Evolutionary conservation across 2,797 vertebrate genomes (phyloP), one percentile per base, ranked within the genome.

Genomic region (Sarcoramphus papa): DNA sequence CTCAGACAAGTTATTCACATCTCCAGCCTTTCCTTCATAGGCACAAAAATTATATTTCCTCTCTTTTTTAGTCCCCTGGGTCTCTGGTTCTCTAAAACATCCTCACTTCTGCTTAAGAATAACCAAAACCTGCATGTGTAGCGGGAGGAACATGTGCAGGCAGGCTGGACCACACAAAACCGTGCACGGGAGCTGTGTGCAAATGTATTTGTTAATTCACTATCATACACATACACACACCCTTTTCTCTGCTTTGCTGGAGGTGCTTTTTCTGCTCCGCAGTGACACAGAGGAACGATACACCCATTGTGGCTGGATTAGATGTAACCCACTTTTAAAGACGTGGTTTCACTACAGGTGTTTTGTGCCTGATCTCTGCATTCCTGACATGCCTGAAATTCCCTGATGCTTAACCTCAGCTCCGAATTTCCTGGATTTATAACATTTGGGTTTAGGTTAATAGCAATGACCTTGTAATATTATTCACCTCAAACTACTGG

Each of bases 321-420:
- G 77, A 30, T 45, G 18, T 14, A 33, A 53, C 23, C 51, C 10
- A 1, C 25, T 68, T 54, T 54, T 12, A 45, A 41, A 80, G 85
- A 14, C 1, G 1, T 7, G 64, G 12, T 70, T 69, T 62, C 40
- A 4, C 76, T 85, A 62, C 94, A 96, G 95, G 95, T 96, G 95
- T 89, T 82, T 30, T 65, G 68, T 70, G 95, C 87, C 75, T 83
- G 87, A 83, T 88, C 76, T 40, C 73, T 90, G 91, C 95, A 93
- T 97, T 96, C 93, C 85, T 86, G 50, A 28, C 91, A 18, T 96
- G 90, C 90, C 82, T 88, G 90, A 15, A 45, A 95, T 96, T 96
- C 93, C 81, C 74, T 91, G 73, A 74, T 1, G 79, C 54, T 93
- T 92, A 95, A 92, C 78, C 76, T 63, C 93, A 53, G 79, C 57